A percentile compares a stretch with the other conserved stretches of the same genome.
These are phyloP conservation scores for Rhinatrema bivittatum DNA, from an alignment of 2,797 vertebrate species.

Conservation along the genomic window DNA sequence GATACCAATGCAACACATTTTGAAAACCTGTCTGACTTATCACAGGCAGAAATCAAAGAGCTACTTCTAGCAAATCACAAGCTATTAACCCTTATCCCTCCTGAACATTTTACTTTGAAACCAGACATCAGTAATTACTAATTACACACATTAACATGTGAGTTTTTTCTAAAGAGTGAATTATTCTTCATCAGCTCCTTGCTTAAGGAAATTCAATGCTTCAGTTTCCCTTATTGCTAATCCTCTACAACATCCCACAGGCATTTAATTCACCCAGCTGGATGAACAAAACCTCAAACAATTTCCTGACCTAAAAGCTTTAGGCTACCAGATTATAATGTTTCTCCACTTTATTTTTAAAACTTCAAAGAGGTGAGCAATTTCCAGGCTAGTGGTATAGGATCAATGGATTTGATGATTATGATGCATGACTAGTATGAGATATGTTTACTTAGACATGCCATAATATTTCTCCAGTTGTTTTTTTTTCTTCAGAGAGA, in stretches of 20 bases:
- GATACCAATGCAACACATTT: too few relatives aligned
- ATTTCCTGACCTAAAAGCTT: slow-evolving; percentile 7
- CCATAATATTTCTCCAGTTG: too few relatives aligned
- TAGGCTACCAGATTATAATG: too few relatives aligned
- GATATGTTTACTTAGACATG: too few relatives aligned
- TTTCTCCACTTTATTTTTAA: slow-evolving; percentile 20
- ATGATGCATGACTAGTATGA: too few relatives aligned
- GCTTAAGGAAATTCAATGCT: slow-evolving; percentile 22
- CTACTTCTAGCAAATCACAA: not conserved
- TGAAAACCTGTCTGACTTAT: not conserved
- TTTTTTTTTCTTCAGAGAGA: too few relatives aligned
- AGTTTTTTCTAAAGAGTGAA: slow-evolving; percentile 12
- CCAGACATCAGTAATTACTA: slow-evolving; percentile 1
- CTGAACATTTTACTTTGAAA: not conserved
- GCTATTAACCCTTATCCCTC: rapidly evolving
- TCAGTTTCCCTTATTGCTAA: slow-evolving; percentile 10
- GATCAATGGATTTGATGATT: too few relatives aligned
- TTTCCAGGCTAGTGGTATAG: slow-evolving; percentile 18
- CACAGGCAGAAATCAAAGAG: slow-evolving; percentile 12
- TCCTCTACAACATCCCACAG: slow-evolving; percentile 15
- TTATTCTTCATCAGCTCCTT: slow-evolving; percentile 23
- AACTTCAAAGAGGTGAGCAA: slow-evolving; percentile 13
- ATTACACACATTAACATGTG: not conserved
- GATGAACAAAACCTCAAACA: not conserved
- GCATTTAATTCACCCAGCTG: slow-evolving; percentile 25